Conservation (phyloP, 2,113 vertebrate species). For the Gadus chalcogrammus region DNA sequence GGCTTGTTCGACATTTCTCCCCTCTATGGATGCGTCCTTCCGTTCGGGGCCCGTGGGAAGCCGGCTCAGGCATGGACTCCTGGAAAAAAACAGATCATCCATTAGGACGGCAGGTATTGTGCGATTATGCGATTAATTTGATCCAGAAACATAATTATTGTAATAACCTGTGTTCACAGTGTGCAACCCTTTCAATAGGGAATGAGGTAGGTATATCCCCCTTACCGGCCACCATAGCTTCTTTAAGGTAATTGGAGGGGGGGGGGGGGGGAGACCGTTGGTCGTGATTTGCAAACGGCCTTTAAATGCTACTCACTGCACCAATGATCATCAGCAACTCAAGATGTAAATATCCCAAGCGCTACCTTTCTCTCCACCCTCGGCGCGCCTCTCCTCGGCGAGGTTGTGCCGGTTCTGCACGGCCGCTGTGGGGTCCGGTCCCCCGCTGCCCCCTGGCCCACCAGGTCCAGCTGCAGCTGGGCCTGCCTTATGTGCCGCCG, state of each 20-base stretch:
- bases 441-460: slow-evolving; percentile 76
- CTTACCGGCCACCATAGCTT: not conserved
- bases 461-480: slow-evolving; percentile 83
- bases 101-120: too few relatives aligned
- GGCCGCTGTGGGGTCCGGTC: slow-evolving; percentile 58
- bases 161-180: too few relatives aligned
- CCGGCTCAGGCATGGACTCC: too few relatives aligned
- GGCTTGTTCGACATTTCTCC: slow-evolving; percentile 56
- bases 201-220: too few relatives aligned
- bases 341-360: too few relatives aligned
- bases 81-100: too few relatives aligned
- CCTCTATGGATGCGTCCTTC: slow-evolving; percentile 39
- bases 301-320: not conserved
- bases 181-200: too few relatives aligned
- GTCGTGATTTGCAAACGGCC: not conserved
- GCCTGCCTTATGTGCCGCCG: slow-evolving; percentile 80
- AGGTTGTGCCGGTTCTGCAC: slow-evolving; percentile 88
- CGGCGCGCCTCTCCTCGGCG: slow-evolving; percentile 79
- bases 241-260: not conserved
- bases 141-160: too few relatives aligned
- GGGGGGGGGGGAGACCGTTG: not conserved
- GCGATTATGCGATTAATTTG: too few relatives aligned
- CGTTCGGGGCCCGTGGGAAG: slow-evolving; percentile 44
- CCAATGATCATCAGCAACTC: not conserved
- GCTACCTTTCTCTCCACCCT: slow-evolving; percentile 72